phyloP scores from a whole-genome alignment of 2,797 vertebrate genomes.

The Labeo calbasu region DNA sequence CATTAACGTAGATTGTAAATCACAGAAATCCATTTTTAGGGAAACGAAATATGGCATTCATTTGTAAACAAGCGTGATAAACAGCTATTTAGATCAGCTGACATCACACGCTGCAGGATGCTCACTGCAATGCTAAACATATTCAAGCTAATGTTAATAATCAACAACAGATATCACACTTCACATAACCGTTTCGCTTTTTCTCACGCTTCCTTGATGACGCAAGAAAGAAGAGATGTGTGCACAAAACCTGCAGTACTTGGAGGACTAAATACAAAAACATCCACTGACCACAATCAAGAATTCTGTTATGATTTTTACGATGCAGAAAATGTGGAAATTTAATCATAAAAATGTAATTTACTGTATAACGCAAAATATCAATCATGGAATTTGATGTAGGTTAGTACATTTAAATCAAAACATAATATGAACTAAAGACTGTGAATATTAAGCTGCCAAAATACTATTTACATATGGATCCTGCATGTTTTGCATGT shows the following conservation, averaged over 20 bases:
- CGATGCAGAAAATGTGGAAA: no score
- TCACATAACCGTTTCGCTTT: background rate
- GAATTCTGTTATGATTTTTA: no score
- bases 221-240: background rate
- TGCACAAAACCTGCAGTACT: background rate
- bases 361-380: no score
- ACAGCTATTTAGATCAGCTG: background rate
- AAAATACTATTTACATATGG: no score
- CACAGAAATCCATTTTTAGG: background rate
- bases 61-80: constrained; percentile 19
- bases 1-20: constrained; percentile 29
- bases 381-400: no score
- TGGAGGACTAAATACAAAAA: background rate
- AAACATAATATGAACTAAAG: no score
- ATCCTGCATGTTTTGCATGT: no score
- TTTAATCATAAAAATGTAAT: no score
- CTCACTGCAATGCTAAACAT: background rate
- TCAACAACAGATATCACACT: background rate
- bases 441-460: no score
- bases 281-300: no score
- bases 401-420: no score
- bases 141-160: constrained; percentile 13
- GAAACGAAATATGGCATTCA: background rate
- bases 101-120: background rate
- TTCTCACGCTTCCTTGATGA: background rate